phyloP scores from a whole-genome alignment of 2,888 invertebrate species.

The Drosophila conformis region DNA sequence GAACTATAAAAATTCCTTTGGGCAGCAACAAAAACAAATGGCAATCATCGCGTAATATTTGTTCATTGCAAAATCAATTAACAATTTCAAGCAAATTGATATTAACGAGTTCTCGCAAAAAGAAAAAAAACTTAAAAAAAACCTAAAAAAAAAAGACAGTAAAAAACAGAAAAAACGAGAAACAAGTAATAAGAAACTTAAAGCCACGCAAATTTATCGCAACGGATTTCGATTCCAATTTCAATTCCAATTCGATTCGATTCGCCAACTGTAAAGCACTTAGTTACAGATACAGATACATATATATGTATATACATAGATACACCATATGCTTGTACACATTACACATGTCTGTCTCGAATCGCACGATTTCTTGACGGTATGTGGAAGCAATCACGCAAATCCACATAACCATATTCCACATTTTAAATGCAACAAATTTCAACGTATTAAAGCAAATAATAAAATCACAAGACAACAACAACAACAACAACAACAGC shows the following conservation, averaged over 20 bases:
- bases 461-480: slow-evolving; percentile 41
- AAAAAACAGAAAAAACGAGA: neutral
- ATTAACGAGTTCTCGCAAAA: slow-evolving; percentile 79
- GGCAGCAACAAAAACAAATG: slow-evolving; percentile 25
- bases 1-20: slow-evolving; percentile 41
- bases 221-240: slow-evolving; percentile 46
- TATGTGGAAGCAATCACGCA: slow-evolving; percentile 72
- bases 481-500: slow-evolving; percentile 12
- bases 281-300: slow-evolving; percentile 25
- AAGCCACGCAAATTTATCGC: slow-evolving; percentile 51
- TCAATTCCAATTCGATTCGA: slow-evolving; percentile 39
- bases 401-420: slow-evolving; percentile 56
- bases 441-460: slow-evolving; percentile 41
- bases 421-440: slow-evolving; percentile 57
- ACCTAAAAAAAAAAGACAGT: neutral
- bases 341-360: slow-evolving; percentile 21
- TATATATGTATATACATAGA: neutral
- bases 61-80: slow-evolving; percentile 82
- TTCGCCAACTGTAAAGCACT: slow-evolving; percentile 36
- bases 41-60: slow-evolving; percentile 77
- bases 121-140: neutral
- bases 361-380: slow-evolving; percentile 55
- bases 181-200: slow-evolving; percentile 44
- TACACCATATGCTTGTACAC: slow-evolving; percentile 1
- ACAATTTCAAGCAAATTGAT: slow-evolving; percentile 81